Conservation (phyloP, 1,140 invertebrate genomes). For the Adoxophyes honmai region DNA sequence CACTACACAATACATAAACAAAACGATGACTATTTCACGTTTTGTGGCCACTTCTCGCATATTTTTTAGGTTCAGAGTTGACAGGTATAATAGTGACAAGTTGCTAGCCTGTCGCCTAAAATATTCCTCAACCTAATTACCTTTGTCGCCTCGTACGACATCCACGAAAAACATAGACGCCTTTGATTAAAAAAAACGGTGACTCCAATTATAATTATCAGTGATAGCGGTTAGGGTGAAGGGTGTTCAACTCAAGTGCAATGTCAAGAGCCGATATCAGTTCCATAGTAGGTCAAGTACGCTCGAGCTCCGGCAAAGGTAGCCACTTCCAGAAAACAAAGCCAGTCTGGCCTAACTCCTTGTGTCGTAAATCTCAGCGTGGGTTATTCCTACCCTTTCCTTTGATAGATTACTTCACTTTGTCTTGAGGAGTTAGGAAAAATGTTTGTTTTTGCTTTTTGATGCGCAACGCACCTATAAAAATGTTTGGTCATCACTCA, state of each 20-base stretch:
- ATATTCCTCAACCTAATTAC: too few species aligned
- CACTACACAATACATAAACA: too few species aligned
- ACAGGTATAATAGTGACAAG: too few species aligned
- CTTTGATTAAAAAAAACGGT: too few species aligned
- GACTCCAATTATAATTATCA: too few species aligned
- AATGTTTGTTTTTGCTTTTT: constrained; percentile 12
- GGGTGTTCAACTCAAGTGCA: not conserved
- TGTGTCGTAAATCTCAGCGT: not conserved
- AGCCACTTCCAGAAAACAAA: not conserved
- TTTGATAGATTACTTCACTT: constrained; percentile 14
- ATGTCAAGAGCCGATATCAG: constrained; percentile 2
- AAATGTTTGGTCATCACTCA: not conserved
- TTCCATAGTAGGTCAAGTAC: not conserved
- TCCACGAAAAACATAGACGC: too few species aligned
- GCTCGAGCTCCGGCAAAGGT: not conserved
- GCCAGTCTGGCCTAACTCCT: not conserved
- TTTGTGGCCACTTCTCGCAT: too few species aligned
- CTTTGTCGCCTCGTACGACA: too few species aligned
- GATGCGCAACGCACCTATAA: constrained; percentile 2
- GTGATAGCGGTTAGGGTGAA: not conserved
- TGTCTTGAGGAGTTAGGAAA: constrained; percentile 5
- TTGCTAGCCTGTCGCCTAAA: too few species aligned
- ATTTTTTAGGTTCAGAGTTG: too few species aligned
- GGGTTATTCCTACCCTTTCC: constrained; percentile 10
- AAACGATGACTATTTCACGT: too few species aligned